phyloP scores from a whole-genome alignment of 2,888 invertebrate species.

The Zonitis immaculata region DNA sequence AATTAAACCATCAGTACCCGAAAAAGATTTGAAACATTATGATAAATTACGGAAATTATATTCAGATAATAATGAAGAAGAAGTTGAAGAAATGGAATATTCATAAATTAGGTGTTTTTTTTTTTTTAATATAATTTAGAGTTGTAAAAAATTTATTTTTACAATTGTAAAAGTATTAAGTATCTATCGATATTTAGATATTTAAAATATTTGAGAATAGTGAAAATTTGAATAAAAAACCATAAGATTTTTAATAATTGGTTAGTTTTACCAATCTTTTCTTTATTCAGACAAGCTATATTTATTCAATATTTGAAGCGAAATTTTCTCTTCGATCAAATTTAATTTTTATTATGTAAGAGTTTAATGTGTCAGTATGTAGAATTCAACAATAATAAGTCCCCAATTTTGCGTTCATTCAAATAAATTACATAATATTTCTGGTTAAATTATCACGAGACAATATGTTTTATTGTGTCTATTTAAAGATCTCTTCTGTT shows the following conservation, averaged over 20 bases:
- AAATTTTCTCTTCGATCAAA: not conserved
- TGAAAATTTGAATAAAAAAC: too few species aligned
- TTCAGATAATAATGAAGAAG: not conserved
- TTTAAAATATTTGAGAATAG: too few species aligned
- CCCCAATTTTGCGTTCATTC: too few species aligned
- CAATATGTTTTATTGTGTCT: too few species aligned
- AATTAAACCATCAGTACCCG: slow-evolving; percentile 82
- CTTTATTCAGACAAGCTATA: too few species aligned
- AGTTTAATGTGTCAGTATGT: not conserved
- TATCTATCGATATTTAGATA: too few species aligned
- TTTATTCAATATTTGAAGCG: not conserved
- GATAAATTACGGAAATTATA: slow-evolving; percentile 3
- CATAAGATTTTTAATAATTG: too few species aligned
- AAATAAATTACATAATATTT: not conserved
- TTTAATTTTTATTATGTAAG: not conserved
- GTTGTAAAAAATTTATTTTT: not conserved
- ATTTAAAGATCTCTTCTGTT: not conserved
- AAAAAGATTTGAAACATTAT: slow-evolving; percentile 46
- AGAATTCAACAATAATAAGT: not conserved
- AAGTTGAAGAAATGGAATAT: slow-evolving; percentile 5
- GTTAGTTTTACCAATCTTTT: too few species aligned
- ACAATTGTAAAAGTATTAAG: too few species aligned
- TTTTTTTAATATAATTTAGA: too few species aligned
- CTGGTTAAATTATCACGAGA: too few species aligned
- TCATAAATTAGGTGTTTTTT: too few species aligned